Base-by-base conservation (phyloP, 2,797 vertebrate genomes). In the Smutsia gigantea region DNA sequence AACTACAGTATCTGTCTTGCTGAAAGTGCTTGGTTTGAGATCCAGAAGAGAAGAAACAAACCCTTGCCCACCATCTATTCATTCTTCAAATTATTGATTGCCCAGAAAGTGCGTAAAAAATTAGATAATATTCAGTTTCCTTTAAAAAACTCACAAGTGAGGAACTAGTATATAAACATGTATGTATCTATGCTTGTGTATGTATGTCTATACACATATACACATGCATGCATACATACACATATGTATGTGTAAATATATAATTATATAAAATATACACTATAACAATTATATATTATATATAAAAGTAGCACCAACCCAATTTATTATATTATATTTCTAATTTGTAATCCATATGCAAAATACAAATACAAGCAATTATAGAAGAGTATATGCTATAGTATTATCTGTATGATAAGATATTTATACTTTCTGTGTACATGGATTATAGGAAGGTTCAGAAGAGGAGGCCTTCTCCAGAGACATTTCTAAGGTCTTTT, bases 241-340 rank as follows among this genome's bases (percentile, higher is more conserved):
- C 23, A 29, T n/a, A 42, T 46, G 3, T 39, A 31, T 13, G 66
- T 9, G 3, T 23, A 31, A 61, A 61, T 37, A 63, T 53, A 53
- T 34, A 53, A 34, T 84, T 84, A 69, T 5, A 53, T 75, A 77
- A 89, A 88, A n/a, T 94, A 66, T 46, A 23, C 49, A 31, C 12
- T 8, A 39, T 21, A 61, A 46, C 46, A 46, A 46, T 49, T 51
- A 51, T 53, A 4, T 13, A n/a, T 51, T 42, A 31, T 27, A 29
- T 10, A 51, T 64, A 75, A 85, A 82, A 12, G 23, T 18, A 59
- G 17, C 19, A 49, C 2, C 82, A 74, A 46, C 27, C 4, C 2
- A 39, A 23, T 37, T 46, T 72, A 61, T 81, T 75, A 34, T 59
- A 37, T 77, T 49, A 14, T 6, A 51, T 18, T 11, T 82, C 18